Evolutionary conservation across 2,888 invertebrate species (phyloP).

Genomic region (Ditula angustiorana): DNA sequence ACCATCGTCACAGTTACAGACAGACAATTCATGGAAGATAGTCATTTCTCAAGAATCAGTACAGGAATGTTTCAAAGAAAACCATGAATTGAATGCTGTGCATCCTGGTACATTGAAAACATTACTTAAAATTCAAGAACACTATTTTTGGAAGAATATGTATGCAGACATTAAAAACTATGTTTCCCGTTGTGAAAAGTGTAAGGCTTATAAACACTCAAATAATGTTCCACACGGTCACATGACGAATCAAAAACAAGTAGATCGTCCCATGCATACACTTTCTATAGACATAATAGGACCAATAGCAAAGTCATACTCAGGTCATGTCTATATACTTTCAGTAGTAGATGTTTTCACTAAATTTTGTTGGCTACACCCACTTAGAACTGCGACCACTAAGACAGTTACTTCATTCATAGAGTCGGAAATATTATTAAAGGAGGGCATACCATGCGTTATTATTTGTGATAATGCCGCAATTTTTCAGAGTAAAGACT

Average conservation of each 20-base stretch:
- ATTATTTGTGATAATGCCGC: background rate
- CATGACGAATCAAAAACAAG: constrained; percentile 1
- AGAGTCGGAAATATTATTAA: background rate
- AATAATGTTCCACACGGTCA: background rate
- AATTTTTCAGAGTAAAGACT: background rate
- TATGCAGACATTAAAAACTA: background rate
- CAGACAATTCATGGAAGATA: constrained; percentile 1
- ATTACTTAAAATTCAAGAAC: background rate
- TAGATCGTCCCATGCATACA: background rate
- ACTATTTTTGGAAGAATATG: constrained; percentile 11
- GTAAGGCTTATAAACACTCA: constrained; percentile 8
- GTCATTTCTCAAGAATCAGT: background rate
- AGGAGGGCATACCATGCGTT: background rate
- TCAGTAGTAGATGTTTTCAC: constrained; percentile 13
- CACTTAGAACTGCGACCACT: constrained; percentile 6
- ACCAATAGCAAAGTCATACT: constrained; percentile 4
- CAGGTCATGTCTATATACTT: constrained; percentile 10
- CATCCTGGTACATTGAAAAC: constrained; percentile 15
- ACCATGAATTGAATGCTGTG: background rate
- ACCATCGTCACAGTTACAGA: no score
- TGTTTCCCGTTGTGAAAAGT: background rate
- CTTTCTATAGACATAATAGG: background rate
- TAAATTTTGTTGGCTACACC: constrained; percentile 10
- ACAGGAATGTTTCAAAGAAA: constrained; percentile 6
- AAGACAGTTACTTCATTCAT: constrained; percentile 1